These are phyloP conservation scores for Characodon lateralis DNA, from an alignment of 2,797 vertebrate genomes.

Conservation along the genomic window DNA sequence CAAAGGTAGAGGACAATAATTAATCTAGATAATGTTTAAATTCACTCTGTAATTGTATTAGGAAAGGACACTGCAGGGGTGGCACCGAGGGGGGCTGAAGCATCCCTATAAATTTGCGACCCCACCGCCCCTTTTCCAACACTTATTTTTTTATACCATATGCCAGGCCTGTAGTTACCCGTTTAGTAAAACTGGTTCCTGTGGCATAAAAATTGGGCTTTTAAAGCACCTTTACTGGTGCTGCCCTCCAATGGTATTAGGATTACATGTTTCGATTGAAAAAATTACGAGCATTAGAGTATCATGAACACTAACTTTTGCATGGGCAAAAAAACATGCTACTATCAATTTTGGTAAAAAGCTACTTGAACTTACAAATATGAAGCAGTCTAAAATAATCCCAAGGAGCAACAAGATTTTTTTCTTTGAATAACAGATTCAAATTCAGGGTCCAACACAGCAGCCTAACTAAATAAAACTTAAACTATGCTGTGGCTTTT, in stretches of 20 bases:
- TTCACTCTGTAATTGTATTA: background rate
- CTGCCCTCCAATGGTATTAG: background rate
- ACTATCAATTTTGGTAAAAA: background rate
- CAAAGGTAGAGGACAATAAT: constrained; percentile 23
- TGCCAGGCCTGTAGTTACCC: background rate
- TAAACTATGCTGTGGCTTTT: background rate
- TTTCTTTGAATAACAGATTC: background rate
- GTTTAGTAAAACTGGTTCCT: background rate
- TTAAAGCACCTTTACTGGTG: background rate
- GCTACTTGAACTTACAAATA: background rate
- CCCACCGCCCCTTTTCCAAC: background rate
- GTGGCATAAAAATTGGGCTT: background rate
- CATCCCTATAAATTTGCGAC: background rate
- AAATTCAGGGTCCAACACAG: background rate
- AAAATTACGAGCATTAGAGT: background rate
- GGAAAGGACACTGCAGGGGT: background rate
- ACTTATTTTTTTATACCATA: background rate
- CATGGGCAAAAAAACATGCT: background rate
- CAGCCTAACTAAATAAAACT: background rate
- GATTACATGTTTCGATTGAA: background rate
- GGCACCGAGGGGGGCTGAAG: background rate
- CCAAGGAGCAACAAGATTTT: background rate
- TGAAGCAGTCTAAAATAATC: background rate
- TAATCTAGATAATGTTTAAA: constrained; percentile 36
- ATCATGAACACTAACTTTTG: background rate